Evolutionary conservation across 2,888 invertebrate genomes (phyloP).

Genomic region (Synergus itoensis): DNA sequence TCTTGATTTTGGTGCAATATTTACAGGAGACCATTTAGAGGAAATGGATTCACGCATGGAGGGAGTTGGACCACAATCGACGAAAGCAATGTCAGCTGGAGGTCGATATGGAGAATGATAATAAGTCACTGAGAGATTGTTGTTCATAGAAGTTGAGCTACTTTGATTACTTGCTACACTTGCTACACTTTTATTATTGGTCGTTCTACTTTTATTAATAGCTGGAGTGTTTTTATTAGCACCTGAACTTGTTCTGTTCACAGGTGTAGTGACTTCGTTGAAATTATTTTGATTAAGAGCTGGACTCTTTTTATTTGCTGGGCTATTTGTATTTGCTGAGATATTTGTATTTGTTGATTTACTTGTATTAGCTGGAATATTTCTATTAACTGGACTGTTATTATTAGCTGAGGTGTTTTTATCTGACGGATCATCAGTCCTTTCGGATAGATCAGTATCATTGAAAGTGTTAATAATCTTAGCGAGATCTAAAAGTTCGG

Average conservation of each 20-base stretch:
- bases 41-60: not conserved
- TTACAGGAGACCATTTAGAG: not conserved
- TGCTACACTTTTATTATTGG: constrained; percentile 21
- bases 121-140: constrained; percentile 9
- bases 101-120: constrained; percentile 39
- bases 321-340: too few relatives aligned
- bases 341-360: too few relatives aligned
- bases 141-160: not conserved
- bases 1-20: not conserved
- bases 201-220: not conserved
- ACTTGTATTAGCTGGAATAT: not conserved
- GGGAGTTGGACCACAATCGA: constrained; percentile 67
- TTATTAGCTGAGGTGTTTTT: not conserved
- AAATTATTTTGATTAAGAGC: not conserved
- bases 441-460: not conserved
- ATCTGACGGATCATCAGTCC: not conserved
- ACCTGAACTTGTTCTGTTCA: not conserved
- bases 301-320: not conserved
- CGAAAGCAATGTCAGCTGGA: constrained; percentile 60
- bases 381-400: not conserved
- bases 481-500: not conserved
- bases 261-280: not conserved
- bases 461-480: constrained; percentile 3
- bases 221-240: not conserved
- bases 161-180: constrained; percentile 28